A percentile compares a stretch with the other conserved stretches of the same genome.
Evolutionary conservation across 2,888 invertebrate genomes (phyloP).

Genomic region (Agrochola circellaris): DNA sequence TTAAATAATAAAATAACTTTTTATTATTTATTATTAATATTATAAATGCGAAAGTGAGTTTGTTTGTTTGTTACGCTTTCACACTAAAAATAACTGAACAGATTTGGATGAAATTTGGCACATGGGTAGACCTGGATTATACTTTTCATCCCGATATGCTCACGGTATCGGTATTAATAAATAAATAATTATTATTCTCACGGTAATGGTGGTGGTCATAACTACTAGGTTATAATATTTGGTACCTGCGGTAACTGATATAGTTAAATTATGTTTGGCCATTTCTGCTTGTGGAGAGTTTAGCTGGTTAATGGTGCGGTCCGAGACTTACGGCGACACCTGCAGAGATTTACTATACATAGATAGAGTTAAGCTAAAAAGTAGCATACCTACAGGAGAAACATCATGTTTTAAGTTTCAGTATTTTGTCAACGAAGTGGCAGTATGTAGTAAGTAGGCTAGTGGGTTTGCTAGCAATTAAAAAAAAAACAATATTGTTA

Average conservation of each 20-base stretch:
- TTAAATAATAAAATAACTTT: too few species aligned
- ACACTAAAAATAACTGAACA: too few species aligned
- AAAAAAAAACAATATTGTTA: too few species aligned
- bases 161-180: too few species aligned
- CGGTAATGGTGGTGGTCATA: neutral
- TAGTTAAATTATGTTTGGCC: neutral
- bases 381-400: neutral
- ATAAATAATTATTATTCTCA: neutral
- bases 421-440: neutral
- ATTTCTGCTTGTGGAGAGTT: neutral
- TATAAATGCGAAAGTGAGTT: too few species aligned
- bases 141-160: too few species aligned
- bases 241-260: neutral
- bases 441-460: neutral
- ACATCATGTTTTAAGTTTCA: neutral
- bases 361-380: neutral
- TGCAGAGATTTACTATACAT: conserved; percentile 2
- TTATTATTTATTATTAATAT: too few species aligned
- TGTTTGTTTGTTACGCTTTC: too few species aligned
- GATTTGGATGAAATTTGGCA: too few species aligned
- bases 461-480: neutral
- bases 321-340: conserved; percentile 1
- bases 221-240: neutral
- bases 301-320: conserved; percentile 7
- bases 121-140: too few species aligned